These are phyloP conservation scores for Heliconius hortense DNA, from an alignment of 2,888 invertebrate genomes.

Conservation along the genomic window DNA sequence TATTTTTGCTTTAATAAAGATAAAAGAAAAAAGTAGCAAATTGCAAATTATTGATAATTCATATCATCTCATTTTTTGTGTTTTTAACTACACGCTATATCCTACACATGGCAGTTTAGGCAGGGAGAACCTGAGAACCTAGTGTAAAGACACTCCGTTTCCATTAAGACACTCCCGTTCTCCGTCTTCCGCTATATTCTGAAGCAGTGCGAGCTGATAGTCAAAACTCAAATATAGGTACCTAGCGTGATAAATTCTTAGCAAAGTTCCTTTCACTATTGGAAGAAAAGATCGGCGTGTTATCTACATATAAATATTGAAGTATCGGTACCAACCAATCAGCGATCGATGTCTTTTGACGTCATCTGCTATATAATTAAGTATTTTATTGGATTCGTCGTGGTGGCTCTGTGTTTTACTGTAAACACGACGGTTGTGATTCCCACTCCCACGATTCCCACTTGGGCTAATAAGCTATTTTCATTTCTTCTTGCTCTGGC, in stretches of 20 bases:
- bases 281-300: constrained; percentile 26
- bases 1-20: too few species aligned
- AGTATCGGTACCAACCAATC: constrained; percentile 29
- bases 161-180: too few species aligned
- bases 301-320: constrained; percentile 28
- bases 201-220: too few species aligned
- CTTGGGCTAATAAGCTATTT: not conserved
- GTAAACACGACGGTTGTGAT: not conserved
- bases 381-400: not conserved
- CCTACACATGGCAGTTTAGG: too few species aligned
- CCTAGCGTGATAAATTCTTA: constrained; percentile 22
- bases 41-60: too few species aligned
- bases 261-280: constrained; percentile 29
- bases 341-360: constrained; percentile 25
- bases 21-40: too few species aligned
- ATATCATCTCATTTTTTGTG: too few species aligned
- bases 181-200: too few species aligned
- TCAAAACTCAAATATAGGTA: not conserved
- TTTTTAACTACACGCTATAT: too few species aligned
- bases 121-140: too few species aligned
- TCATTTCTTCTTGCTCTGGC: not conserved
- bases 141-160: too few species aligned
- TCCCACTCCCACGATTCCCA: too few species aligned
- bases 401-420: not conserved
- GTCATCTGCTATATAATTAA: constrained; percentile 8